Base-by-base conservation (phyloP, 2,113 vertebrate species). In the Parus major region DNA sequence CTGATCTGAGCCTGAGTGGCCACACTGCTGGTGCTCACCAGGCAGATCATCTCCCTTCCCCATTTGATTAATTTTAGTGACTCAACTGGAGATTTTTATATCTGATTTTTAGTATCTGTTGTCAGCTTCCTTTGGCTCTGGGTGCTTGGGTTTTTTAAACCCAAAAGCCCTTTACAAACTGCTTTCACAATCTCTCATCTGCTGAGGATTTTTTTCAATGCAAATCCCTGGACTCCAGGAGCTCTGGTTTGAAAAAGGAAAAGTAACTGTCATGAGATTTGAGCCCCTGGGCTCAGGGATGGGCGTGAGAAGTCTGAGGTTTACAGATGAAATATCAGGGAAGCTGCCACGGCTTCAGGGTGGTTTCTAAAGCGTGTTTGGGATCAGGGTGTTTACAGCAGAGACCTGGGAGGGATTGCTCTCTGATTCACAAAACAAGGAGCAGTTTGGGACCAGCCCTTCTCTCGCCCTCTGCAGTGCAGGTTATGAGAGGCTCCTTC, bases 271-370 rank as follows among this genome's bases (percentile, higher is more conserved):
- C 27, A 4, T 8, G 63, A 73, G 91, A 49, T 18, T 44, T 29
- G 83, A 87, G 90, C 84, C 75, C 35, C 90, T 19, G 14, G 53
- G 81, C 73, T 83, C 52, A 11, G 76, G 2, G 46, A 70, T 33
- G 81, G 80, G 76, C 1, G 0, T 8, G 84, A 72, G 70, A 31
- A 82, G 49, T 31, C 52, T 11, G 79, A 69, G 87, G 49, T 91
- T 92, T 90, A 9, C 75, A 90, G 78, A 80, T 63, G 79, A 80
- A 90, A 85, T 39, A 65, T 20, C 89, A 88, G 82, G 71, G 92
- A 66, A 59, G 91, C 61, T 85, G 84, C 33, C 1, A 0, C 18
- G 78, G 84, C 85, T 61, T 42, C 68, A 0, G 87, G 59, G 75
- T 13, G 75, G 49, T 55, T 86, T 35, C 33, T 23, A 42, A 59